Conservation (phyloP, 2,888 invertebrate species). For the Scaptomyza tumidula region DNA sequence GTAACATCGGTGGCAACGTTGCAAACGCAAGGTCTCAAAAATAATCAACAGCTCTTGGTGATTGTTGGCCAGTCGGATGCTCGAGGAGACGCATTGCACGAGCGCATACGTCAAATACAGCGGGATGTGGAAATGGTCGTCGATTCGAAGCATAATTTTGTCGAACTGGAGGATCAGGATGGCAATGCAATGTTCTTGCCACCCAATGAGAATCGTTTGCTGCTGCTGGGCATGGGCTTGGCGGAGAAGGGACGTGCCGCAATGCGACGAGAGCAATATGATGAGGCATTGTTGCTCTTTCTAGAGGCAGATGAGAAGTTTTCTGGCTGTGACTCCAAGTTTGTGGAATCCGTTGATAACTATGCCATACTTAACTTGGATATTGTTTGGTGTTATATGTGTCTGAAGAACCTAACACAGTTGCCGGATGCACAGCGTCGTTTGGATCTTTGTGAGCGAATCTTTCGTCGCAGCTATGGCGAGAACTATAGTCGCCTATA, state of each 20-base stretch:
- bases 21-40: constrained; percentile 88
- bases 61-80: constrained; percentile 84
- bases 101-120: constrained; percentile 86
- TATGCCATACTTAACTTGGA: constrained; percentile 93
- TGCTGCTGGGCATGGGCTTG: constrained; percentile 91
- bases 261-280: constrained; percentile 87
- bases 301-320: constrained; percentile 92
- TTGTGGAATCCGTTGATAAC: constrained; percentile 90
- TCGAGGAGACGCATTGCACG: constrained; percentile 86
- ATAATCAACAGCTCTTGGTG: constrained; percentile 89
- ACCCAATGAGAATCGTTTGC: constrained; percentile 87
- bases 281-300: constrained; percentile 89
- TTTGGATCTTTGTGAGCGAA: constrained; percentile 88
- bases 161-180: constrained; percentile 90
- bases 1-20: constrained; percentile 86
- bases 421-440: constrained; percentile 90
- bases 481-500: constrained; percentile 87
- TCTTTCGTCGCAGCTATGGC: constrained; percentile 88
- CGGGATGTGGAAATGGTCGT: constrained; percentile 86
- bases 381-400: constrained; percentile 94
- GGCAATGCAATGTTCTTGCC: constrained; percentile 90
- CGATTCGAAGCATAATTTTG: constrained; percentile 82
- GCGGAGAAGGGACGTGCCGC: constrained; percentile 92
- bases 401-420: constrained; percentile 88
- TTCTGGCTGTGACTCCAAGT: constrained; percentile 84